A percentile compares a stretch with the other conserved stretches of the same genome.
Conservation (phyloP, 2,113 vertebrate genomes). For the human region DNA sequence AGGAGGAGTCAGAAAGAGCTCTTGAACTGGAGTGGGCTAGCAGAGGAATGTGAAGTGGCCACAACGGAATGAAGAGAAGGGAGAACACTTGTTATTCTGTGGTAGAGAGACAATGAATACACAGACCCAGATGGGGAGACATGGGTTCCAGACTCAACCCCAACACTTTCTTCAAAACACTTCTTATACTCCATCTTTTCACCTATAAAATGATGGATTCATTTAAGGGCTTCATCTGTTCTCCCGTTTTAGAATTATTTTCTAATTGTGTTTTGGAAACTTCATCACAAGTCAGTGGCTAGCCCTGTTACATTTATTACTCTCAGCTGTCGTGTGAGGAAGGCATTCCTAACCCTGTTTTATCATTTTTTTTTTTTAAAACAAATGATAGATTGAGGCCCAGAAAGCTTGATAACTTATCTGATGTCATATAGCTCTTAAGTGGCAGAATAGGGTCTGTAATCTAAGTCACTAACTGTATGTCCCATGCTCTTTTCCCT, state of each 20-base stretch:
- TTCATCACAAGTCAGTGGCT: not conserved
- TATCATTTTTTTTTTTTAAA: not conserved
- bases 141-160: not conserved
- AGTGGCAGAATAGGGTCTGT: not conserved
- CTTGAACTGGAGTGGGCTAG: not conserved
- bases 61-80: not conserved
- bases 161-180: not conserved
- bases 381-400: not conserved
- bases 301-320: not conserved
- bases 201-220: not conserved
- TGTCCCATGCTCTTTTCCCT: not conserved
- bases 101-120: not conserved
- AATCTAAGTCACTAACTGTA: conserved; percentile 10
- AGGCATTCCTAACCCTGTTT: not conserved
- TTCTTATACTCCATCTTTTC: not conserved
- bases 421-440: not conserved
- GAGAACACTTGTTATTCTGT: not conserved
- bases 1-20: not conserved
- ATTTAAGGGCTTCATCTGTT: not conserved
- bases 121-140: not conserved
- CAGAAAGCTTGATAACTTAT: not conserved
- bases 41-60: not conserved
- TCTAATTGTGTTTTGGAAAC: conserved; percentile 19
- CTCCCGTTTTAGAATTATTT: conserved; percentile 37
- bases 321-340: not conserved